Conservation (phyloP, 2,888 invertebrate species). For the Anaspis maculata region DNA sequence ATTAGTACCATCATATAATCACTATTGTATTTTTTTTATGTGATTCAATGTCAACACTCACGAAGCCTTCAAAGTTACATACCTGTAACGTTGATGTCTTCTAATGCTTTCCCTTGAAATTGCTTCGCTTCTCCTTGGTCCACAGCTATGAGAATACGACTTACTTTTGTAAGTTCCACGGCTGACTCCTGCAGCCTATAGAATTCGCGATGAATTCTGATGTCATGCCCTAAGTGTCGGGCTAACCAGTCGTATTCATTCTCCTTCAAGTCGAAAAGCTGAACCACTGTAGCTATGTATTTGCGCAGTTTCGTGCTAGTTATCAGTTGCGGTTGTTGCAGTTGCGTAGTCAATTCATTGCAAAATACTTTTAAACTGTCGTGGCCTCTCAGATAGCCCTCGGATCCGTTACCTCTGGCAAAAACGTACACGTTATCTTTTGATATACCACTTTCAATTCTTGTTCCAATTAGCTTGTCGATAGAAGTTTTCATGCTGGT, state of each 20-base stretch:
- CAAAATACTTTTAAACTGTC: background rate
- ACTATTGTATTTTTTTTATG: too few species aligned
- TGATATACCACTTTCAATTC: background rate
- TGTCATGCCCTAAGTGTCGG: conserved; percentile 22
- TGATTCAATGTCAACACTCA: too few species aligned
- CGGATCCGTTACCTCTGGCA: background rate
- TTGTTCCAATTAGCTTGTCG: background rate
- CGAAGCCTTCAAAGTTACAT: too few species aligned
- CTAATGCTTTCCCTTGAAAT: too few species aligned
- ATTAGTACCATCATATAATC: too few species aligned
- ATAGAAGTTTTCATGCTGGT: background rate
- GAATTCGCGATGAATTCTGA: conserved; percentile 21
- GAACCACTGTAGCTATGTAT: conserved; percentile 24
- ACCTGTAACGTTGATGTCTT: too few species aligned
- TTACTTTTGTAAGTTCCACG: too few species aligned
- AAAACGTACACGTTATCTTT: background rate
- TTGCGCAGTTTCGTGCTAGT: conserved; percentile 23
- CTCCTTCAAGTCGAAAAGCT: conserved; percentile 22
- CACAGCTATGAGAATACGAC: too few species aligned
- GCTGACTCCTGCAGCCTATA: too few species aligned
- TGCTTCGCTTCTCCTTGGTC: too few species aligned
- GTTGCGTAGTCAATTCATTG: background rate
- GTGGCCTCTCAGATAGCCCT: background rate
- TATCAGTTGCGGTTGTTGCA: conserved; percentile 8
- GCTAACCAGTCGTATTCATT: too few species aligned